Evolutionary conservation across 1,140 invertebrate species (phyloP), one percentile per base, ranked within the genome.

Genomic region (Argopecten irradians): DNA sequence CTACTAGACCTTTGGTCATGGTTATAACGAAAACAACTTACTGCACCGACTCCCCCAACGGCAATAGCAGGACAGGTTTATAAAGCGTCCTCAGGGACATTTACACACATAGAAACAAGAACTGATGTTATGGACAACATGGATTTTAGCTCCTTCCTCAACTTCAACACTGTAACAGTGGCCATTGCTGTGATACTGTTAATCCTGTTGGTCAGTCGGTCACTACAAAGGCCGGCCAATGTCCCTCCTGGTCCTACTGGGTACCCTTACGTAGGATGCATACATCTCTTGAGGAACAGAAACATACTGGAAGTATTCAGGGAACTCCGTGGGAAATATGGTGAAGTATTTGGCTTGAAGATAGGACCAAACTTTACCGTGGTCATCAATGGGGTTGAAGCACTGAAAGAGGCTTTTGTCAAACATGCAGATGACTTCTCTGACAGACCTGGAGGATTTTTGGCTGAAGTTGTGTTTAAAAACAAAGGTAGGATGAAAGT

Each of bases 351-450:
- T 87, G 88, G 88, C 84, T 83, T 91, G 22, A 88, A 87, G 11
- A 35, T 91, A 33, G 91, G 91, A 22, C 41, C n/a, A 32, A 87
- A 85, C 0, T 46, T 89, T 22, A 32, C 87, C 22, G 85, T 92
- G n/a, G 88, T 92, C 19, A 43, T 92, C 14, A 91, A 89, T 89
- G 89, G 89, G 28, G 86, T 86, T 83, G 83, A 89, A 7, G 85
- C 55, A n/a, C 83, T 92, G 32, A 91, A 89, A n/a, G 92, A 92
- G 36, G 90, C 87, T 13, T 32, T 92, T 5, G 82, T 91, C 36
- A 91, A 87, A 34, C 46, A 89, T 36, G 90, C 82, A 16, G 82
- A 89, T 19, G 71, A 87, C 8, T 91, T 92, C 39, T 87, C 84
- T 8, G 36, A 89, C 88, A 84, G 90, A 84, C 87, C 89, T 13